Conservation (phyloP, 2,888 invertebrate genomes). For the Pyrgus malvae region DNA sequence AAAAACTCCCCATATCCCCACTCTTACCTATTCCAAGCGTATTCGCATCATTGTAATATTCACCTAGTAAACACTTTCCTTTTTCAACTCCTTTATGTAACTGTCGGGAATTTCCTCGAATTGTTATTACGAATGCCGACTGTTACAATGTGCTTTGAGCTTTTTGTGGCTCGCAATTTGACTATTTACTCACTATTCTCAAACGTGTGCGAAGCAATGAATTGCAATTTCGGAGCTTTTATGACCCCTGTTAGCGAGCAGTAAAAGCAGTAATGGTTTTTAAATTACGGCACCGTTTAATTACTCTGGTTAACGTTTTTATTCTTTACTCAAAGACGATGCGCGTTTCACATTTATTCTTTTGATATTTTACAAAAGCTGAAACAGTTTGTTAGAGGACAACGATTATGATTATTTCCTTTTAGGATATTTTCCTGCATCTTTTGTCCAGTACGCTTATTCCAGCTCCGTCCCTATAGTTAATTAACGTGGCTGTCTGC, state of each 20-base stretch:
- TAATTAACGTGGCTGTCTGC: constrained; percentile 16
- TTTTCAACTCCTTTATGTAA: constrained; percentile 55
- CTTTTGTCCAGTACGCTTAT: constrained; percentile 13
- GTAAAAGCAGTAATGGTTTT: too few species aligned
- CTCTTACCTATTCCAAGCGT: constrained; percentile 61
- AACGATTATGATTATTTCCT: constrained; percentile 14
- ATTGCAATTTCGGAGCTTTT: background rate
- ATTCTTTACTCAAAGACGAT: background rate
- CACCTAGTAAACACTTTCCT: constrained; percentile 73
- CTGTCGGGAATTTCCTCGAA: constrained; percentile 45
- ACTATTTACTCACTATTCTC: background rate
- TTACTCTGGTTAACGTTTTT: background rate
- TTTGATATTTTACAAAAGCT: background rate
- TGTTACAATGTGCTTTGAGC: constrained; percentile 1
- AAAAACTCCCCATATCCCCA: constrained; percentile 48
- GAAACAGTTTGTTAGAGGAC: background rate
- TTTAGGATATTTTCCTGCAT: constrained; percentile 7
- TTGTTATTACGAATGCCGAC: constrained; percentile 11
- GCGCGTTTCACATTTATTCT: background rate
- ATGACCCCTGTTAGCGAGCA: background rate
- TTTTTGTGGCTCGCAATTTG: background rate
- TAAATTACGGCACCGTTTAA: too few species aligned
- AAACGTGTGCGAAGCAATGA: background rate
- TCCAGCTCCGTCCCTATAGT: constrained; percentile 13
- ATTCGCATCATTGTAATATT: constrained; percentile 63